Evolutionary conservation across 2,113 vertebrate species (phyloP), one percentile per base, ranked within the genome.

Genomic region (Calyptommatus sinebrachiatus): DNA sequence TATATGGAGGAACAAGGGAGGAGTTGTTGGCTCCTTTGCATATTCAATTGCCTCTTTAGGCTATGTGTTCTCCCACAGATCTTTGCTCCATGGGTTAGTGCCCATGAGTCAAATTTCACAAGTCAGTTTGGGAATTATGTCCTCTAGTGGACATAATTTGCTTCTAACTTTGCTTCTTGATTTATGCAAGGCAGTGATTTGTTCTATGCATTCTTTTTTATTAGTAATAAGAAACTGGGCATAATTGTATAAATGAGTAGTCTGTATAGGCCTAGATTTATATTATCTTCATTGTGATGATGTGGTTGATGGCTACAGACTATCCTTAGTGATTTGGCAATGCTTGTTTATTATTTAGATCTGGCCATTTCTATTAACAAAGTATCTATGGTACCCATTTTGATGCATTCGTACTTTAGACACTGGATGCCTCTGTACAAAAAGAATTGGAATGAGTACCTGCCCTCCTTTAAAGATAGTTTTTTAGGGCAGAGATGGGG

Each of bases 261-360:
- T 29, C 9, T 50, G 61, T 22, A 50, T 50, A 50, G 12, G 12
- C 48, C 29, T 24, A n/a, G 24, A 45, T 28, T 24, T 69, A 8
- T 14, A 11, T 50, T 60, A 18, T 10, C 8, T 78, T 10, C 20
- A 68, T 8, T 28, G 29, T 26, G 45, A 76, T 16, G 45, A 50
- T 20, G 61, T 50, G 26, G 66, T 76, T 50, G 41, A 76, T 76
- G 31, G 70, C 12, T 31, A 63, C 4, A 20, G 9, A 46, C 24
- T 71, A 46, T 26, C 35, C 57, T 63, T 26, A 12, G n/a, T 68
- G 50, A 79, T 46, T 48, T 35, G 65, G 8, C 26, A 26, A 29
- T 50, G 31, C n/a, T 71, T 71, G 41, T 22, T 79, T 48, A 62
- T 79, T 79, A 72, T 28, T n/a, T 41, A 73, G 29, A n/a, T 5